Percentiles rank a stretch among this genome's conserved stretches.
These are phyloP conservation scores for Amphimallon solstitiale DNA, from an alignment of 2,888 invertebrate genomes.

Conservation along the genomic window DNA sequence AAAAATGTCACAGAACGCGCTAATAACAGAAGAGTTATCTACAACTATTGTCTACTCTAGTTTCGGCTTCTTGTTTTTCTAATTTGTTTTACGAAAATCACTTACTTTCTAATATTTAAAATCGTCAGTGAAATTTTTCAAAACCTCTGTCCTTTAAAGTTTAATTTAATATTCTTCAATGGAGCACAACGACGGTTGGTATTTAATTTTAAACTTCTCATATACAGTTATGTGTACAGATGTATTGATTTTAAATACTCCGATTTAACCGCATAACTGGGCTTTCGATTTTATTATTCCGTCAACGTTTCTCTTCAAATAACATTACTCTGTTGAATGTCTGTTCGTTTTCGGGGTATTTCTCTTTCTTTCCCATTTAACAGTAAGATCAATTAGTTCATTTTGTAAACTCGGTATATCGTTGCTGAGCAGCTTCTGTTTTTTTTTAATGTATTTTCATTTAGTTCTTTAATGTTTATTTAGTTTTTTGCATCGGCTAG, in stretches of 20 bases:
- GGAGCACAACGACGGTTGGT: constrained; percentile 14
- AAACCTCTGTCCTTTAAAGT: constrained; percentile 26
- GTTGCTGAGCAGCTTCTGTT: background rate
- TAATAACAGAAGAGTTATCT: too few species aligned
- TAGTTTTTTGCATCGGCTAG: background rate
- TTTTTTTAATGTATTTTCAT: background rate
- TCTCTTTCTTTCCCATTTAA: background rate
- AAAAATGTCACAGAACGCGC: background rate
- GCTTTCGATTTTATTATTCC: constrained; percentile 20
- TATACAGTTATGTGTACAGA: constrained; percentile 26
- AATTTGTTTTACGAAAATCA: constrained; percentile 2
- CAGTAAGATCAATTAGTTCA: background rate
- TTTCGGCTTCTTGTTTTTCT: constrained; percentile 6
- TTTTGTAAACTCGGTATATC: background rate
- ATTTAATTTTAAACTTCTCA: constrained; percentile 27
- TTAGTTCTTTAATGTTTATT: too few species aligned
- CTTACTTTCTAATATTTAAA: constrained; percentile 10
- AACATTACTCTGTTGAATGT: background rate
- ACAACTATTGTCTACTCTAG: constrained; percentile 4
- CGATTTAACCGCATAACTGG: constrained; percentile 29
- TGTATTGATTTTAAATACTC: constrained; percentile 27
- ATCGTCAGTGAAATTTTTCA: constrained; percentile 18
- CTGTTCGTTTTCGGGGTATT: background rate
- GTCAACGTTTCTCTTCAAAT: constrained; percentile 16
- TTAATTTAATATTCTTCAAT: constrained; percentile 14